Evolutionary conservation across 1,140 invertebrate species (phyloP), one percentile per base, ranked within the genome.

Genomic region (Battus philenor): DNA sequence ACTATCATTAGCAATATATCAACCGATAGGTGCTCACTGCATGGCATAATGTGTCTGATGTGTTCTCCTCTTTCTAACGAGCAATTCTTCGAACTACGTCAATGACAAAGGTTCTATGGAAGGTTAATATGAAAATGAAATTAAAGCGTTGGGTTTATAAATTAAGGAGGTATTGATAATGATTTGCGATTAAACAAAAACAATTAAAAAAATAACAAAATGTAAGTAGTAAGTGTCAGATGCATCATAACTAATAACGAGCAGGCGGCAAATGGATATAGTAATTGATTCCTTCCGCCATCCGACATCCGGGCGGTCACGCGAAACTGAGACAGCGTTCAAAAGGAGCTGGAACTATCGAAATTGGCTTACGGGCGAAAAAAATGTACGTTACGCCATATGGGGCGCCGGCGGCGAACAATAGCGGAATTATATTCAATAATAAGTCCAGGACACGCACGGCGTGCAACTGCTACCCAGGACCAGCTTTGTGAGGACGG

Each of bases 301-400:
- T 75, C 67, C 69, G 65, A 54, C 53, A 65, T 58, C 41, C 55
- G 44, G 33, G 31, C 47, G 62, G 68, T 69, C 74, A 81, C 70
- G 72, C 68, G 52, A 80, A 71, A 68, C 61, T 64, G 52, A 65
- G 49, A 49, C 64, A 52, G 49, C 31, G 36, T 55, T 65, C 56
- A 73, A 76, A 50, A 32, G 27, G 54, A 68, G 49, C 61, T 61
- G 45, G 47, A 58, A 63, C 51, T 72, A 74, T 74, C 61, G 60
- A 72, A 83, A 83, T 77, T 78, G 67, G 60, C 57, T 71, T 50
- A 50, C 57, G 53, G 44, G 47, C 26, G 51, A 59, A 63, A 75
- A 68, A 70, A 66, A 65, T 57, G 67, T 61, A 80, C 74, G 80
- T 80, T 84, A 80, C 74, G 69, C 80, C 80, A 84, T 84, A 84